A percentile compares a stretch with the other conserved stretches of the same genome.
Evolutionary conservation across 2,797 vertebrate genomes (phyloP).

Genomic region (Intellagama lesueurii): DNA sequence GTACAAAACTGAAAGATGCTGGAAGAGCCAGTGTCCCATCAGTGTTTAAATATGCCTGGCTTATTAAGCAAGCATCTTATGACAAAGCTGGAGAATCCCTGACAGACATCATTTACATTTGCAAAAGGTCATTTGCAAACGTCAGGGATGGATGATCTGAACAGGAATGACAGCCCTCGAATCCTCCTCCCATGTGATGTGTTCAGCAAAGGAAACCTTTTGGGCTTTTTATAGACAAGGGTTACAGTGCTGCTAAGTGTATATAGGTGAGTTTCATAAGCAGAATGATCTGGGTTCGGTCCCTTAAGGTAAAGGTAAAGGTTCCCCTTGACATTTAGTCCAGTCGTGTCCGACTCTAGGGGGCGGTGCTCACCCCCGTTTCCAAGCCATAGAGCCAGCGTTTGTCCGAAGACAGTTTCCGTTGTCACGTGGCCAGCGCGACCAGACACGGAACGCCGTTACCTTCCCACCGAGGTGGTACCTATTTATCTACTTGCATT

Average conservation of each 20-base stretch:
- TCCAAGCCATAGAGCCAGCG: no score
- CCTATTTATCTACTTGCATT: no score
- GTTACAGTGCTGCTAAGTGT: neutral
- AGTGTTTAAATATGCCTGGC: neutral
- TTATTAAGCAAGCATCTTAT: neutral
- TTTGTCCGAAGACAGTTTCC: no score
- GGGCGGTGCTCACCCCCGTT: no score
- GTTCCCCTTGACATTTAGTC: no score
- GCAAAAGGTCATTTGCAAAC: neutral
- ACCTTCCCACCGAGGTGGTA: no score
- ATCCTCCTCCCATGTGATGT: neutral
- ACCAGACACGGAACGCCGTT: no score
- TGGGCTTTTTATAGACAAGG: neutral
- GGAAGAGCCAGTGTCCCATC: neutral
- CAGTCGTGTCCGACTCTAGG: no score
- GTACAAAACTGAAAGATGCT: neutral
- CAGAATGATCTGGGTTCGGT: no score
- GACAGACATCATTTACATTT: slow-evolving; percentile 10
- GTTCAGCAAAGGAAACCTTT: neutral
- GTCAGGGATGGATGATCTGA: slow-evolving; percentile 30
- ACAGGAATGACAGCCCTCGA: neutral
- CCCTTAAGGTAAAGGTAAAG: no score
- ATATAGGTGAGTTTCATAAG: no score
- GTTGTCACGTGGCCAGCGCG: no score
- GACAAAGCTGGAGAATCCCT: neutral